Conservation (phyloP, 2,797 vertebrate species). For the Rhinogobio ventralis region DNA sequence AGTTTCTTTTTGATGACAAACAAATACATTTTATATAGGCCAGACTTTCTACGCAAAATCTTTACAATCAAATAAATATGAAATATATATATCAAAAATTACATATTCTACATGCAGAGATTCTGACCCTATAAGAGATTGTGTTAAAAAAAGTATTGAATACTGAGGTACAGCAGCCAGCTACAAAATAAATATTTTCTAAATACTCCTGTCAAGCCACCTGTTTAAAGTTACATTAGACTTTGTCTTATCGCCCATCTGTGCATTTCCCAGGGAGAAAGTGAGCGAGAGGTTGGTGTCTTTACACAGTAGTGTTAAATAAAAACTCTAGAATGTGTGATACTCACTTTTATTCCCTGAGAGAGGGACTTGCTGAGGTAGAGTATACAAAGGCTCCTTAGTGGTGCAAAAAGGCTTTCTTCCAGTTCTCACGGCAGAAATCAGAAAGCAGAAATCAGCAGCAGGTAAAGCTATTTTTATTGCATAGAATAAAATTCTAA, state of each 20-base stretch:
- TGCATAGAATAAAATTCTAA: background rate
- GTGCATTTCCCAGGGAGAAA: slow-evolving; percentile 33
- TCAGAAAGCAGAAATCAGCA: background rate
- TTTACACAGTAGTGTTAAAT: slow-evolving; percentile 29
- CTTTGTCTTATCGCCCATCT: slow-evolving; percentile 29
- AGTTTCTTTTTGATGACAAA: background rate
- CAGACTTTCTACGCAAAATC: background rate
- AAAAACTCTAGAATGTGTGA: slow-evolving; percentile 38
- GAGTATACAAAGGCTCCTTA: slow-evolving; percentile 19
- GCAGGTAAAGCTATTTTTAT: slow-evolving; percentile 43
- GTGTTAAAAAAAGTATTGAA: background rate
- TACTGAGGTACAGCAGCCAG: background rate
- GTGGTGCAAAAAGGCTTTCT: background rate
- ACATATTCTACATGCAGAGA: background rate
- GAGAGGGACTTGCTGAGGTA: background rate
- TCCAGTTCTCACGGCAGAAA: background rate
- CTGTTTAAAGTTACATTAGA: slow-evolving; percentile 24
- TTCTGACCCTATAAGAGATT: background rate
- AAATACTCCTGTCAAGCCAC: slow-evolving; percentile 9
- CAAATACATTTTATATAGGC: background rate
- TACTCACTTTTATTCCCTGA: slow-evolving; percentile 4
- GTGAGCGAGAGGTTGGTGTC: background rate
- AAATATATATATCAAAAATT: slow-evolving; percentile 17
- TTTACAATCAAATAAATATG: background rate
- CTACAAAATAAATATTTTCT: background rate